Percentiles rank a stretch among this genome's conserved stretches.
Conservation (phyloP, 2,113 vertebrate genomes). For the Xiphias gladius region DNA sequence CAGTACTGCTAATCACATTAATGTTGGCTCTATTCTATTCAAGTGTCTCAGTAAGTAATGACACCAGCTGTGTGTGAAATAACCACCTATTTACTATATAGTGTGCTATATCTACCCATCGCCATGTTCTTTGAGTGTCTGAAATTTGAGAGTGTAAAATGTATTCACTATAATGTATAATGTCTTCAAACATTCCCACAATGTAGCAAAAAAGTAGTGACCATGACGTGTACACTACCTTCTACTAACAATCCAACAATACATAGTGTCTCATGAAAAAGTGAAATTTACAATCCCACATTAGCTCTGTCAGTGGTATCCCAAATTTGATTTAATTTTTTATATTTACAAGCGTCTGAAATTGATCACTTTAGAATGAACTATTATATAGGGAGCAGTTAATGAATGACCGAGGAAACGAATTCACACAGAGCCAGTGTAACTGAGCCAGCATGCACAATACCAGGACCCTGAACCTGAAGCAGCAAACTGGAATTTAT, state of each 20-base stretch:
- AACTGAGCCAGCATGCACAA: neutral
- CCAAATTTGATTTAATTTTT: too few relatives aligned
- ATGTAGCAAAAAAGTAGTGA: neutral
- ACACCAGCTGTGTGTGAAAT: neutral
- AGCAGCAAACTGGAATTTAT: slow-evolving; percentile 12
- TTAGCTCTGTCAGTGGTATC: neutral
- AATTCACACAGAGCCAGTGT: neutral
- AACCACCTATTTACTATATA: neutral
- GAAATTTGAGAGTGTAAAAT: neutral
- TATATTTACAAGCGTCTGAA: too few relatives aligned
- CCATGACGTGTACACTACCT: too few relatives aligned
- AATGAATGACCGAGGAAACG: neutral
- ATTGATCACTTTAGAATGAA: too few relatives aligned
- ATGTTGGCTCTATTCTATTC: too few relatives aligned
- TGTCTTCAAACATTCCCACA: neutral
- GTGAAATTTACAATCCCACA: neutral
- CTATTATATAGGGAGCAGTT: neutral
- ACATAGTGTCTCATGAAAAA: too few relatives aligned
- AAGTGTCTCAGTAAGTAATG: neutral
- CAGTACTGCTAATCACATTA: neutral
- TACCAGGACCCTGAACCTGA: neutral
- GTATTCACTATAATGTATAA: too few relatives aligned
- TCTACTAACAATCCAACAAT: too few relatives aligned
- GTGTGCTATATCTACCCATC: too few relatives aligned
- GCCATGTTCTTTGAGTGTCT: too few relatives aligned